These are phyloP conservation scores for Eupithecia exiguata DNA, from an alignment of 2,888 invertebrate genomes.

Conservation along the genomic window DNA sequence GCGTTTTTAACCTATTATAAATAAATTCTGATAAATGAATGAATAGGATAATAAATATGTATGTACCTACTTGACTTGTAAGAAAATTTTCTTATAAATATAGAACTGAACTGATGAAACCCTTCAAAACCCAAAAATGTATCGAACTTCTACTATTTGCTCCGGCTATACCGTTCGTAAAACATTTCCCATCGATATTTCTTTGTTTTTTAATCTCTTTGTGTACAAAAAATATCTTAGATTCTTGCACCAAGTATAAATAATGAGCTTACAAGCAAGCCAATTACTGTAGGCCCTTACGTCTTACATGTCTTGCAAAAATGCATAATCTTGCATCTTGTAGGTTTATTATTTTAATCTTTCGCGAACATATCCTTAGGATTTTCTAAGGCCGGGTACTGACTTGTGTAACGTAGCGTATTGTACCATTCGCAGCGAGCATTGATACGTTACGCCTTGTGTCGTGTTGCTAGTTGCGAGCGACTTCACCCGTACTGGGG, in stretches of 20 bases:
- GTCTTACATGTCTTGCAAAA: conserved; percentile 31
- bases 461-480: too few species aligned
- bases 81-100: too few species aligned
- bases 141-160: too few species aligned
- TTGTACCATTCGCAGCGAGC: too few species aligned
- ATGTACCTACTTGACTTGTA: too few species aligned
- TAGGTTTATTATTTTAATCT: neutral
- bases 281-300: conserved; percentile 28
- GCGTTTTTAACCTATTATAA: too few species aligned
- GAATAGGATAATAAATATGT: too few species aligned
- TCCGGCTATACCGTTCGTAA: too few species aligned
- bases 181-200: neutral
- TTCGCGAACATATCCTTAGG: neutral
- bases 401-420: neutral
- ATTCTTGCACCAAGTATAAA: conserved; percentile 2
- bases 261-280: conserved; percentile 34
- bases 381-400: neutral
- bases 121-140: neutral
- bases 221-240: neutral
- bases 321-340: conserved; percentile 20
- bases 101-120: too few species aligned
- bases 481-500: too few species aligned
- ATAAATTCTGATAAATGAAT: too few species aligned
- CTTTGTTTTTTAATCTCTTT: neutral
- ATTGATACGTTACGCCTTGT: too few species aligned